A percentile compares a stretch with the other conserved stretches of the same genome.
Evolutionary conservation across 2,113 vertebrate species (phyloP).

Genomic region (Poeciliopsis turrubarensis): DNA sequence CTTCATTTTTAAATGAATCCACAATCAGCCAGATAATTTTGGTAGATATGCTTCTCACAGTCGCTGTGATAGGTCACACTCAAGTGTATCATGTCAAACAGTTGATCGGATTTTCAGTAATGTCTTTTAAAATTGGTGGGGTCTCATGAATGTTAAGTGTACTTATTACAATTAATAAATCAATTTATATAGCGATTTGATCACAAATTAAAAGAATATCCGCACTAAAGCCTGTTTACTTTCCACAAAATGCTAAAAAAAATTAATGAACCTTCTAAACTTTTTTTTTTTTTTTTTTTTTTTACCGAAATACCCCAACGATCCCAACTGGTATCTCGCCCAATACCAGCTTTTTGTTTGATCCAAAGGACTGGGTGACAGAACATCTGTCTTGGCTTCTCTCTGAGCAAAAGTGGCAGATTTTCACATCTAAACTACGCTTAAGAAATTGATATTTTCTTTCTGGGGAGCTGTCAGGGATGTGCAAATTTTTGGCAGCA

Average conservation of each 20-base stretch:
- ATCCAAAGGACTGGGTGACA: slow-evolving; percentile 3
- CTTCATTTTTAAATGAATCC: slow-evolving; percentile 16
- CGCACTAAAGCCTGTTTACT: too few relatives aligned
- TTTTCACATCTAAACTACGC: slow-evolving; percentile 30
- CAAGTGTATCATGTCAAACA: not conserved
- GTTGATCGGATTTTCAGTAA: not conserved
- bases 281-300: not conserved
- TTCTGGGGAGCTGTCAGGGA: not conserved
- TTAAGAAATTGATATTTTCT: slow-evolving; percentile 11
- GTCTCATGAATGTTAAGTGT: not conserved
- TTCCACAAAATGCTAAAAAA: too few relatives aligned
- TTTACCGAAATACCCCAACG: slow-evolving; percentile 16
- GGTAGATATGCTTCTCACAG: not conserved
- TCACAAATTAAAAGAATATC: not conserved
- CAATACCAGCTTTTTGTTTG: slow-evolving; percentile 24
- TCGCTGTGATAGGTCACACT: slow-evolving; percentile 4
- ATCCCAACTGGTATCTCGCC: not conserved
- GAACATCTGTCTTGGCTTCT: slow-evolving; percentile 9
- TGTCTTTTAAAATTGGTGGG: not conserved
- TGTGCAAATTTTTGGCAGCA: slow-evolving; percentile 4
- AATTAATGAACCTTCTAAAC: slow-evolving; percentile 13
- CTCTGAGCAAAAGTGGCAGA: slow-evolving; percentile 6
- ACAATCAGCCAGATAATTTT: not conserved
- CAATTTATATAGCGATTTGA: too few relatives aligned
- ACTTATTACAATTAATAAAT: not conserved